phyloP scores from a whole-genome alignment of 30 jellyfish, hydroid and myxozoan species.

The Rhopilema esculentum region DNA sequence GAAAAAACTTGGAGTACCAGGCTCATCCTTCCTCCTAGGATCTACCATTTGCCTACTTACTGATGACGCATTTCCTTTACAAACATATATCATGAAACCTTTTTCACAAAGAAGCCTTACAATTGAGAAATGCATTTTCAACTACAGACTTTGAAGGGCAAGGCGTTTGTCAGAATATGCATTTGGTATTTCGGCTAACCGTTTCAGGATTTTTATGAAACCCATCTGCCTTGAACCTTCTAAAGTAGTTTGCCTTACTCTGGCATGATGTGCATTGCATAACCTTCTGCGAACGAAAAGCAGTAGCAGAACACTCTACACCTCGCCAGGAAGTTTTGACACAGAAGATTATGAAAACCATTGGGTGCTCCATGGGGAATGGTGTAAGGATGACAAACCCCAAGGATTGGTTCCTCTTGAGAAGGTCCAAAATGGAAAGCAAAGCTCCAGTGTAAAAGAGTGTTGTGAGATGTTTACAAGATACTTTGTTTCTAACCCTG shows the following conservation, averaged over 20 bases:
- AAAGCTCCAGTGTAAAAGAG: constrained; percentile 19
- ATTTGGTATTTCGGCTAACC: constrained; percentile 51
- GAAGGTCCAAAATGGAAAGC: constrained; percentile 25
- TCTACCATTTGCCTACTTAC: neutral
- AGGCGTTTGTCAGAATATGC: constrained; percentile 55
- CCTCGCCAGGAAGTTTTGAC: constrained; percentile 10
- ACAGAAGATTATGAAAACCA: constrained; percentile 1
- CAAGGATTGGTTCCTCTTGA: constrained; percentile 11
- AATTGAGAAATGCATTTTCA: constrained; percentile 28
- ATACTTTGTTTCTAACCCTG: constrained; percentile 18
- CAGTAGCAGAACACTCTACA: neutral
- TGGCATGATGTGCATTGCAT: constrained; percentile 23
- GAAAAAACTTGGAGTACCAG: constrained; percentile 21
- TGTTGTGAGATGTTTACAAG: constrained; percentile 11
- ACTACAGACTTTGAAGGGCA: constrained; percentile 32
- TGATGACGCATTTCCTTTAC: constrained; percentile 60
- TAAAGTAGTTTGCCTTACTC: neutral
- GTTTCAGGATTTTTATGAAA: constrained; percentile 19
- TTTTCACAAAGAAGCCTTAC: constrained; percentile 32
- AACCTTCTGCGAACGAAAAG: neutral
- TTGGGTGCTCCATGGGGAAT: constrained; percentile 5
- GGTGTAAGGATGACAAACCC: constrained; percentile 15
- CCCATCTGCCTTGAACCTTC: constrained; percentile 12
- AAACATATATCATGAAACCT: constrained; percentile 35
- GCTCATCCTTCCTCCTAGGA: neutral